These are phyloP conservation scores for Erythrocercus mccallii DNA, from an alignment of 2,113 vertebrate species.

Conservation along the genomic window DNA sequence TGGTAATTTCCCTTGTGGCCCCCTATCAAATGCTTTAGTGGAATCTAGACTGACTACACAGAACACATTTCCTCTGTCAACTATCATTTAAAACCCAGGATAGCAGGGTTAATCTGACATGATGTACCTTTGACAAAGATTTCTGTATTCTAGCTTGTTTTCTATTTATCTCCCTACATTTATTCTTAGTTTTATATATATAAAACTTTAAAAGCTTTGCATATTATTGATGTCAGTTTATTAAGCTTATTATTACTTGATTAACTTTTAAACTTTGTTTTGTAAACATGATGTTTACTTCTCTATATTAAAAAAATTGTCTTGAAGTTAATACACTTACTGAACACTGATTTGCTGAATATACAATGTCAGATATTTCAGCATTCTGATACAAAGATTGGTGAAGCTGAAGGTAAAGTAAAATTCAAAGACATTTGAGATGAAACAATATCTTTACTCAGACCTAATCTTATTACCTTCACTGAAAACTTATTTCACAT, in stretches of 20 bases:
- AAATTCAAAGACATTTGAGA: background rate
- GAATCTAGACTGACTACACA: conserved; percentile 41
- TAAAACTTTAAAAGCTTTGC: background rate
- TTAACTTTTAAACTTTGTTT: background rate
- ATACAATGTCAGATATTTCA: background rate
- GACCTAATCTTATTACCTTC: background rate
- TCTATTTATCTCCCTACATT: background rate
- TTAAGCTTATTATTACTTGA: background rate
- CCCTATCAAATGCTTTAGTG: conserved; percentile 25
- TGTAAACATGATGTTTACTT: background rate
- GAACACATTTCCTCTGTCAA: conserved; percentile 42
- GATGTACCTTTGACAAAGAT: background rate
- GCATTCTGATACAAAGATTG: background rate
- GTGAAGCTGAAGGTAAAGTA: background rate
- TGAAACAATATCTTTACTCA: background rate
- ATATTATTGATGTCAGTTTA: background rate
- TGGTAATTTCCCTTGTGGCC: conserved; percentile 41
- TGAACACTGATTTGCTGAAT: background rate
- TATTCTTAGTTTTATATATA: background rate
- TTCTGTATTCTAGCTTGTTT: background rate
- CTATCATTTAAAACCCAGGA: background rate
- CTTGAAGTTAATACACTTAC: background rate
- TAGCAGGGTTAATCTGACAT: background rate
- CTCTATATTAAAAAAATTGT: background rate
- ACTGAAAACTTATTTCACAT: background rate